These are phyloP conservation scores for Hepsetus odoe DNA, from an alignment of 2,113 vertebrate genomes.

Conservation along the genomic window DNA sequence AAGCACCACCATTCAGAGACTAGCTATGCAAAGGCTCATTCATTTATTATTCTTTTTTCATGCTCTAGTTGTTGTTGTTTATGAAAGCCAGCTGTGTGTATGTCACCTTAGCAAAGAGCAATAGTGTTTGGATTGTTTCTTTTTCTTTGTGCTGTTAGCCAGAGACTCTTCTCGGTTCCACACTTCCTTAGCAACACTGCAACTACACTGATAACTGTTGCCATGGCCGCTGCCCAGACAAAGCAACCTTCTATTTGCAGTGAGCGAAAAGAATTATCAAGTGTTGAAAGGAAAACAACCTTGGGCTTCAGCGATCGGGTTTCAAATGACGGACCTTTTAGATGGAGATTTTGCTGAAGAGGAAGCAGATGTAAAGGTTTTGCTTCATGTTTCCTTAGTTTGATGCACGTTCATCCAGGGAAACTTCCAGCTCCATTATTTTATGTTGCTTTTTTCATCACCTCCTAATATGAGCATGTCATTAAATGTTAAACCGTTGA, in stretches of 20 bases:
- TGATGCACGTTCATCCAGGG: neutral
- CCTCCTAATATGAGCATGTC: neutral
- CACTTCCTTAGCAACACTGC: slow-evolving; percentile 39
- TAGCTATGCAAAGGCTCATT: slow-evolving; percentile 12
- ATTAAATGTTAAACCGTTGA: neutral
- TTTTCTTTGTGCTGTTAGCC: slow-evolving; percentile 36
- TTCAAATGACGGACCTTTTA: slow-evolving; percentile 29
- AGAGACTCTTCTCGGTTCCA: slow-evolving; percentile 42
- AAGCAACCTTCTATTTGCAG: slow-evolving; percentile 29
- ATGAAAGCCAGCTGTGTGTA: slow-evolving; percentile 47
- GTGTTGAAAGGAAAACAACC: slow-evolving; percentile 34
- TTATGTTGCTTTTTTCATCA: neutral
- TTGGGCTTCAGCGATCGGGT: slow-evolving; percentile 15
- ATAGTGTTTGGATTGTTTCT: slow-evolving; percentile 16
- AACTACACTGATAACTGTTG: slow-evolving; percentile 49
- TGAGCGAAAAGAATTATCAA: slow-evolving; percentile 24
- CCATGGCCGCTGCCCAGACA: slow-evolving; percentile 40
- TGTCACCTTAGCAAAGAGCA: slow-evolving; percentile 38
- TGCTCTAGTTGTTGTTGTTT: slow-evolving; percentile 1
- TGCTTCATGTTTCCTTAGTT: neutral
- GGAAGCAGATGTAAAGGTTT: slow-evolving; percentile 30
- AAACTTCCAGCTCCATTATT: slow-evolving; percentile 6
- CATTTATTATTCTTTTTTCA: neutral
- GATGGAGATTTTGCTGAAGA: slow-evolving; percentile 20
- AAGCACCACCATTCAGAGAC: neutral